Evolutionary conservation across 2,797 vertebrate genomes (phyloP), one percentile per base, ranked within the genome.

Genomic region (Lithobates pipiens): DNA sequence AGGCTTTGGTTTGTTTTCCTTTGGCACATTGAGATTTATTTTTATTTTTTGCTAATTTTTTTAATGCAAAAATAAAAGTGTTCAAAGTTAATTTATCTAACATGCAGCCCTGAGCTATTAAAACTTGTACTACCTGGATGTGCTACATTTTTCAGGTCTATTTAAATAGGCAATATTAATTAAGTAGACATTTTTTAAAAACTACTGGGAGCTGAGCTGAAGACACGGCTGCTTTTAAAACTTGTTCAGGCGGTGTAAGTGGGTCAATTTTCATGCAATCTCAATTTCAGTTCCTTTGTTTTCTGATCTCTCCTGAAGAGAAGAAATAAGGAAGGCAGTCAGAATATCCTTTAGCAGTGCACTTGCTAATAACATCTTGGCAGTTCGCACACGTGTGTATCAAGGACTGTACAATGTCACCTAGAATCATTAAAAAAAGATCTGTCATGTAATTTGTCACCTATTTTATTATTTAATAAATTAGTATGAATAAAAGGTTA

Each of bases 171-270:
- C 27, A 63, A 63, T 23, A 39, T 72, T 84, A 72, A 65, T 78
- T 85, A 85, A 36, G 69, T 16, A 32, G 75, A 34, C 54, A 77
- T 46, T 70, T 76, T 77, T 61, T 77, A 23, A 23, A 57, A 61
- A 61, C 54, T 61, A 61, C 54, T 61, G 54, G 81, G 82, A 83
- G 72, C 67, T 57, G 42, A 69, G 36, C 67, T 10, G 21, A 42
- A 57, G 27, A 36, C 65, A 29, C 44, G 10, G 25, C 75, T 23
- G 75, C 46, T 77, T 34, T 70, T 5, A 32, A 42, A 73, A 78
- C 76, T 67, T 67, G 69, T 46, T 79, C 83, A 80, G 83, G 83
- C 78, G 68, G 34, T 50, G 76, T 78, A 85, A 85, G 76, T 85
- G 76, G 83, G 83, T 85, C 68, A 85, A 54, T 78, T 78, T 77